phyloP scores from a whole-genome alignment of 2,113 vertebrate species.

The Puffinus mauretanicus region DNA sequence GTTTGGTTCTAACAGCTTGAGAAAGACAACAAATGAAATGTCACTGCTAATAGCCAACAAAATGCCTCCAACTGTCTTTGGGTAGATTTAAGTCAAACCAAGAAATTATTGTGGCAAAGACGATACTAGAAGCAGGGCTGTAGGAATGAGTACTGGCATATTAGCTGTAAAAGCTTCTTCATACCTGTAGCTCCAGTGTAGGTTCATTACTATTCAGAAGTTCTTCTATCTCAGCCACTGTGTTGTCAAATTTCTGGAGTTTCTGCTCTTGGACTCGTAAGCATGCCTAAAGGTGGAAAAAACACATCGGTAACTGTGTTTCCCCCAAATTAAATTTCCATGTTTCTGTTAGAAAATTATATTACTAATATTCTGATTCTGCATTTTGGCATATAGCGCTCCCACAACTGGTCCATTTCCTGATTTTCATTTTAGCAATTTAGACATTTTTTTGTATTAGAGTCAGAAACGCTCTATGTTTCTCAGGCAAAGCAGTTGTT shows the following conservation, averaged over 20 bases:
- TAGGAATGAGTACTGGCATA: accelerated
- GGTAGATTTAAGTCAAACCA: neutral
- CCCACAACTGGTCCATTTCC: neutral
- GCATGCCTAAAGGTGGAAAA: conserved; percentile 76
- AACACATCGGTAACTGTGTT: neutral
- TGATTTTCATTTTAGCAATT: neutral
- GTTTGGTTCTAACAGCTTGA: neutral
- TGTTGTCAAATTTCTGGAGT: conserved; percentile 82
- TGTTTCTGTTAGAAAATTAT: neutral
- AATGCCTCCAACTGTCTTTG: neutral
- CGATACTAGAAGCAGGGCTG: neutral
- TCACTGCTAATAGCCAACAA: neutral
- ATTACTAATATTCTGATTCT: neutral
- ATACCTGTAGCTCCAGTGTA: conserved; percentile 91
- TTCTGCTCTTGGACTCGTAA: conserved; percentile 81
- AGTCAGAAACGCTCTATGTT: neutral
- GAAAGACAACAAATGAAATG: neutral
- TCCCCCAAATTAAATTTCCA: neutral
- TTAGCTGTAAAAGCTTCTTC: neutral
- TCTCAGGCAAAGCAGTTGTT: neutral
- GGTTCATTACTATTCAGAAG: conserved; percentile 86
- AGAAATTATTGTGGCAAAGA: neutral
- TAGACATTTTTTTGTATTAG: neutral
- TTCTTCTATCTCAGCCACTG: conserved; percentile 84
- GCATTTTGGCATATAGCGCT: neutral